Base-by-base conservation (phyloP, 2,888 invertebrate genomes). In the Leistus spinibarbis region DNA sequence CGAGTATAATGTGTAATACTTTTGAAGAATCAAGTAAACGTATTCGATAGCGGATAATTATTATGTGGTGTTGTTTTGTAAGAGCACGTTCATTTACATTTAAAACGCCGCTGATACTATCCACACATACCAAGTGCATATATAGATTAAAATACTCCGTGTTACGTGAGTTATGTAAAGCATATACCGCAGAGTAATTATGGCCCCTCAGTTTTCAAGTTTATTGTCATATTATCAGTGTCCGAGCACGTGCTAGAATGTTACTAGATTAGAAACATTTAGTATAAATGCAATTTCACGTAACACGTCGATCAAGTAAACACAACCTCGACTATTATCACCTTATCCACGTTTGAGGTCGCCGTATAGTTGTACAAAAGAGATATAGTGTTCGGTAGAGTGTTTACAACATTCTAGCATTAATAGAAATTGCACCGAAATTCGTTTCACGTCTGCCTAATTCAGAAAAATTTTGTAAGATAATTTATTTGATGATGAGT, bases 181-280 rank as follows among this genome's bases (percentile, higher is more conserved):
- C 17, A 22, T 19, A 60, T 60, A 60, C 3, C 20, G 60, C 60
- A n/a, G 3, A 10, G 60, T 20, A 60, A 60, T 60, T 60, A 60
- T 19, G 19, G 60, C 20, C 60, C 17, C 19, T 60, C 57, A 57
- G 17, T 9, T 57, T 16, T 20, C 20, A 60, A 20, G 60, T 60
- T 60, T 60, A 60, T 60, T 60, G 60, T 22, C 60, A 60, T 19
- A 60, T 60, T 60, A 60, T 60, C 60, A 60, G 60, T 60, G 17
- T 22, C 20, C 4, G 22, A 19, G 19, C 60, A 20, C 10, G 57
- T 57, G 17, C 57, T 20, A n/a, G 1, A 16, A 20, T 1, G 60
- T 22, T 60, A 60, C 60, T 22, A 20, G 60, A 60, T 60, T 60
- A 60, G 19, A 60, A 40, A 60, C 60, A 60, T 60, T 60, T 60